These are phyloP conservation scores for Xylocampa areola DNA, from an alignment of 2,888 invertebrate genomes.

Conservation along the genomic window DNA sequence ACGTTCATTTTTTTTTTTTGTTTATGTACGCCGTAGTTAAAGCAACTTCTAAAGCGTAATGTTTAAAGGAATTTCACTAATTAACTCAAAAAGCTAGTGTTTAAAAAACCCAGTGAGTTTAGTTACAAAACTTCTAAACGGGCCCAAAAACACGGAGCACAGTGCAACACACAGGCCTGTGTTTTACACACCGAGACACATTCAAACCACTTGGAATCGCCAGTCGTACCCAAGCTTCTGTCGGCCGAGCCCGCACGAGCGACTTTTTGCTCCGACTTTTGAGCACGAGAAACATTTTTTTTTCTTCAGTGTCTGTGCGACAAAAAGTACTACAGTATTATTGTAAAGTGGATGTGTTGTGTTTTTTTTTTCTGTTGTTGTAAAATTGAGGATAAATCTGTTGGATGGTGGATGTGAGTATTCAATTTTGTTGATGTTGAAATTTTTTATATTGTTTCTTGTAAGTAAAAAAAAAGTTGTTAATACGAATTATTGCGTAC, in stretches of 20 bases:
- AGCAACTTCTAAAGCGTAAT: too few species aligned
- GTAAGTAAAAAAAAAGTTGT: not conserved
- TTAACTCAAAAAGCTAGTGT: not conserved
- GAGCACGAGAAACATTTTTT: slow-evolving; percentile 53
- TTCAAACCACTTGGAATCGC: slow-evolving; percentile 42
- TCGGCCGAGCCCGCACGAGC: slow-evolving; percentile 55
- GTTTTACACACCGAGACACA: slow-evolving; percentile 33
- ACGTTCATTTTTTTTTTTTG: too few species aligned
- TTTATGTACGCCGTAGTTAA: too few species aligned
- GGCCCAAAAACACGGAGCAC: slow-evolving; percentile 20
- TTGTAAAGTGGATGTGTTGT: slow-evolving; percentile 54
- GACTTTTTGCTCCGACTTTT: slow-evolving; percentile 45
- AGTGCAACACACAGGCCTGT: slow-evolving; percentile 46
- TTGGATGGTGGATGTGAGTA: slow-evolving; percentile 48
- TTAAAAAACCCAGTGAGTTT: not conserved
- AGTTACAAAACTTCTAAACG: slow-evolving; percentile 6
- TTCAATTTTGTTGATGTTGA: slow-evolving; percentile 12
- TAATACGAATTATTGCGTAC: too few species aligned
- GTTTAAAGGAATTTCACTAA: not conserved
- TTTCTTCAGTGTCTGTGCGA: slow-evolving; percentile 49
- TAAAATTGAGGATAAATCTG: slow-evolving; percentile 48
- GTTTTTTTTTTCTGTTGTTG: slow-evolving; percentile 46
- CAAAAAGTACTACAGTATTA: slow-evolving; percentile 48
- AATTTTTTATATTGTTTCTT: slow-evolving; percentile 3
- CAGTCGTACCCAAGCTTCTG: slow-evolving; percentile 63